Percentiles rank a stretch among this genome's conserved stretches.
Evolutionary conservation across 2,888 invertebrate species (phyloP).

Genomic region (Thymelicus lineola): DNA sequence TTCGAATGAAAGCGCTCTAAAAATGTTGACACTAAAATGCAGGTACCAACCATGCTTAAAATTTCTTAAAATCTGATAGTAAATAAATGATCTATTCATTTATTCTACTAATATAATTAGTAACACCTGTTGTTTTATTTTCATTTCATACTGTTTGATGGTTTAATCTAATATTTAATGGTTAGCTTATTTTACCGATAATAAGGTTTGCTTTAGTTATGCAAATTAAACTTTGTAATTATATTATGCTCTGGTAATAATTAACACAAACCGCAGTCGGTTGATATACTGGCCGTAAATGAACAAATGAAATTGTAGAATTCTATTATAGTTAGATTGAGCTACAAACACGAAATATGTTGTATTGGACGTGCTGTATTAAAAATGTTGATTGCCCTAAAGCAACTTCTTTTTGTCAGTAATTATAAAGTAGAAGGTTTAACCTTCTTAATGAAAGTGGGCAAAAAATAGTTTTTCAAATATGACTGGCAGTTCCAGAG

Average conservation of each 20-base stretch:
- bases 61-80: no score
- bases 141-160: constrained; percentile 6
- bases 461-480: no score
- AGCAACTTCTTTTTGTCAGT: no score
- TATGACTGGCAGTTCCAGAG: no score
- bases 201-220: constrained; percentile 21
- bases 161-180: constrained; percentile 14
- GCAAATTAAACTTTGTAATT: constrained; percentile 29
- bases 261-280: constrained; percentile 22
- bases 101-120: not conserved
- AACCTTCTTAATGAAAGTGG: no score
- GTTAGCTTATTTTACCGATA: constrained; percentile 18
- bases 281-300: constrained; percentile 13
- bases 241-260: constrained; percentile 26
- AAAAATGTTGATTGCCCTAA: no score
- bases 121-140: constrained; percentile 1
- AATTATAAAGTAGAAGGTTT: no score
- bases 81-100: not conserved
- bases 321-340: not conserved
- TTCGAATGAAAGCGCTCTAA: no score
- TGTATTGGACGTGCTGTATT: not conserved
- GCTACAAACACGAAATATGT: not conserved
- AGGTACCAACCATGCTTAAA: no score
- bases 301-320: constrained; percentile 11
- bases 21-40: no score